phyloP scores from a whole-genome alignment of 2,113 vertebrate species.

The Cygnus atratus region DNA sequence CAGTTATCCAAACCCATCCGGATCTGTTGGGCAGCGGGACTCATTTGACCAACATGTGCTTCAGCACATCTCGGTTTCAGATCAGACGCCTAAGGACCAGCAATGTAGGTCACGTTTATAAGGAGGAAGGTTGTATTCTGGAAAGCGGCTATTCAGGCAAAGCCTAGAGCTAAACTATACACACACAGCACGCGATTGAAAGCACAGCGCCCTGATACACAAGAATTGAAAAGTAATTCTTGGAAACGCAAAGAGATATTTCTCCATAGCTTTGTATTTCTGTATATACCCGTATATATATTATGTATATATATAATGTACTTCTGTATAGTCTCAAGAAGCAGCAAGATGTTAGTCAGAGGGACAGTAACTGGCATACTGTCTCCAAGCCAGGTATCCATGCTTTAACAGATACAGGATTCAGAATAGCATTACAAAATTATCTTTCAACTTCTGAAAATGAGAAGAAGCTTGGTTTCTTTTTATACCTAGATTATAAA shows the following conservation, averaged over 20 bases:
- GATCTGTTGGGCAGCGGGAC: neutral
- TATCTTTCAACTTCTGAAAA: neutral
- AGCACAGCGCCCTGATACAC: neutral
- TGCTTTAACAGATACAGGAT: neutral
- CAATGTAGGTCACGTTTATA: rapidly evolving
- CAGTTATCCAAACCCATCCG: neutral
- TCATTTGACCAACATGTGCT: neutral
- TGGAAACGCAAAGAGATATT: neutral
- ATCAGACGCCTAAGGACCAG: neutral
- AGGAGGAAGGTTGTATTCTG: neutral
- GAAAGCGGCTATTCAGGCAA: neutral
- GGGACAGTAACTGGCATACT: neutral
- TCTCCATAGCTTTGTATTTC: neutral
- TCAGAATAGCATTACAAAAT: neutral
- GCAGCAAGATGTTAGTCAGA: neutral
- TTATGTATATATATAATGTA: no score
- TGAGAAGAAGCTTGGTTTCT: neutral
- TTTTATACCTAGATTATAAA: neutral
- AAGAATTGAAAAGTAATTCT: neutral
- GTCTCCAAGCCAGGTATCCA: neutral
- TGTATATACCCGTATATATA: neutral
- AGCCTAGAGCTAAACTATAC: neutral
- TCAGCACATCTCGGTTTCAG: neutral
- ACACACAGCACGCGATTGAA: neutral
- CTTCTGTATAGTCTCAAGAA: neutral